phyloP scores from a whole-genome alignment of 2,113 vertebrate genomes.

The Eclectus roratus region DNA sequence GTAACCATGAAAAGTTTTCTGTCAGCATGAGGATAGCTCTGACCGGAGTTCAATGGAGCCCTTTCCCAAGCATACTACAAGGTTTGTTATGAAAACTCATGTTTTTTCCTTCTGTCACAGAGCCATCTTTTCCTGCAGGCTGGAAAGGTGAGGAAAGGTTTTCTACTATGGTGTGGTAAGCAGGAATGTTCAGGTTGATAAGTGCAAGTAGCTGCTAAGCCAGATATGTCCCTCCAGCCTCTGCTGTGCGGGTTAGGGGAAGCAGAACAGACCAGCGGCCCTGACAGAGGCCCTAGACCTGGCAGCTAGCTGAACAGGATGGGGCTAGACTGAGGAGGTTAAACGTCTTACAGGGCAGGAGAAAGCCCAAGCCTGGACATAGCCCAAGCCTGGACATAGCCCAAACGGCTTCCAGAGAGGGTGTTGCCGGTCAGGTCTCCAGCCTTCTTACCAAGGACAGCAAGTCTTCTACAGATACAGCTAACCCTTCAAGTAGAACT shows the following conservation, averaged over 20 bases:
- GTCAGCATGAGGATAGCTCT: neutral
- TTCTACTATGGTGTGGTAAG: neutral
- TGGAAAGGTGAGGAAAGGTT: neutral
- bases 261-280: neutral
- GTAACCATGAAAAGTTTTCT: neutral
- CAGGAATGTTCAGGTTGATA: neutral
- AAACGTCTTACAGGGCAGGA: rapidly evolving
- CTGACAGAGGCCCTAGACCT: neutral
- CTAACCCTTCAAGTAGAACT: neutral
- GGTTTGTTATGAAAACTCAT: neutral
- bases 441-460: neutral
- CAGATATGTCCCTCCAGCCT: neutral
- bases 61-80: neutral
- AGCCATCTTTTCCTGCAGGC: neutral
- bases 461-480: neutral
- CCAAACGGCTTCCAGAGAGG: neutral
- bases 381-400: neutral
- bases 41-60: neutral
- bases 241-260: neutral
- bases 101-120: neutral
- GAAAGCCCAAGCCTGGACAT: neutral
- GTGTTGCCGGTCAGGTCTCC: rapidly evolving
- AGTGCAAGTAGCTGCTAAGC: neutral
- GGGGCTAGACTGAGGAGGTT: neutral
- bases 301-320: neutral